phyloP scores from a whole-genome alignment of 2,888 invertebrate genomes.

The Drosophila dives region DNA sequence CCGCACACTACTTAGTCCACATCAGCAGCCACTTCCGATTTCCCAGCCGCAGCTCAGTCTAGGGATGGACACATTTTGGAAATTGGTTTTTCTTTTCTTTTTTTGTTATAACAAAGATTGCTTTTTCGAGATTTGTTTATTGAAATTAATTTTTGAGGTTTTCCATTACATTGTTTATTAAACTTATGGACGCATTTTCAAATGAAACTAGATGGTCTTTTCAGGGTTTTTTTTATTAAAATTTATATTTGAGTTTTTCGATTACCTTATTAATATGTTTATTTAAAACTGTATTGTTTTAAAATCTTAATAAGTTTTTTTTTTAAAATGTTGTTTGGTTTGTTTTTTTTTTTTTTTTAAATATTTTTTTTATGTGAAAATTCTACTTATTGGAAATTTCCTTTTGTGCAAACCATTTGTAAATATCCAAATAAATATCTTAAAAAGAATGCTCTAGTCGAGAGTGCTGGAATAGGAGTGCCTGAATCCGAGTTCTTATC shows the following conservation, averaged over 20 bases:
- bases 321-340: background rate
- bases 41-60: background rate
- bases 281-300: background rate
- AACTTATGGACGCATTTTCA: no score
- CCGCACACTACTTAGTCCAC: background rate
- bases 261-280: background rate
- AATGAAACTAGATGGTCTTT: no score
- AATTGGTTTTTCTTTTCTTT: background rate
- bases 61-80: background rate
- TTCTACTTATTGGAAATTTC: background rate
- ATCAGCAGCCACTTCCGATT: slow-evolving; percentile 18
- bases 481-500: background rate
- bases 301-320: background rate
- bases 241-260: no score
- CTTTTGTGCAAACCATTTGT: background rate
- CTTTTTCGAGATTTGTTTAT: background rate
- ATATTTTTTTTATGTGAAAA: background rate
- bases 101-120: background rate
- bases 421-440: background rate
- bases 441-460: background rate
- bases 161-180: background rate
- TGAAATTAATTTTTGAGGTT: background rate
- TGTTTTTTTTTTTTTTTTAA: background rate
- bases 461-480: background rate
- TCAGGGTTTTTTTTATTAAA: no score